A percentile compares a stretch with the other conserved stretches of the same genome.
These are phyloP conservation scores for Meda fulgida DNA, from an alignment of 2,797 vertebrate genomes.

Conservation along the genomic window DNA sequence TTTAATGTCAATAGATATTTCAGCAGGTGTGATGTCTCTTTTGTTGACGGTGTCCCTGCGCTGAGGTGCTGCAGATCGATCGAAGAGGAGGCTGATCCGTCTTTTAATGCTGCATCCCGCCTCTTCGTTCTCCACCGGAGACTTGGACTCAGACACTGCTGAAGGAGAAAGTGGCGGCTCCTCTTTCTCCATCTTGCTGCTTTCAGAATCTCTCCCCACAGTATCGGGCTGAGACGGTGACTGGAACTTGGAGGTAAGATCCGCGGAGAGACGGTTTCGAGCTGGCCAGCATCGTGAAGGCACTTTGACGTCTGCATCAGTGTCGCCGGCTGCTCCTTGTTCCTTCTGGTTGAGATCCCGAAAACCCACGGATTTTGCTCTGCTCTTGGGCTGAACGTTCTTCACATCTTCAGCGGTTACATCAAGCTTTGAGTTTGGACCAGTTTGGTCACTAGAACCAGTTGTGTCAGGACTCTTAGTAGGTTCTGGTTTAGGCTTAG, in stretches of 20 bases:
- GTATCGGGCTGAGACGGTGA: conserved; percentile 60
- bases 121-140: conserved; percentile 61
- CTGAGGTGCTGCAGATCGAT: conserved; percentile 63
- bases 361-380: conserved; percentile 29
- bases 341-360: not conserved
- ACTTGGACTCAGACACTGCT: not conserved
- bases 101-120: conserved; percentile 72
- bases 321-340: not conserved
- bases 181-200: conserved; percentile 7
- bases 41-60: conserved; percentile 59
- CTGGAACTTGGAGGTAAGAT: conserved; percentile 87
- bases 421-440: conserved; percentile 10
- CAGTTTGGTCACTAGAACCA: conserved; percentile 18
- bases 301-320: not conserved
- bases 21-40: conserved; percentile 61
- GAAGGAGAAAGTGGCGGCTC: conserved; percentile 13
- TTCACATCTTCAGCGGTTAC: conserved; percentile 10
- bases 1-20: conserved; percentile 74
- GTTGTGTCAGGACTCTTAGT: not conserved
- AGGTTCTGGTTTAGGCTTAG: not conserved
- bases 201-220: accelerated
- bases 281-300: conserved; percentile 63
- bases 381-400: not conserved
- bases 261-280: conserved; percentile 82
- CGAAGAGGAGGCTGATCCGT: conserved; percentile 77